A percentile compares a stretch with the other conserved stretches of the same genome.
Conservation (phyloP, 2,888 invertebrate species). For the Exocentrus adspersus region DNA sequence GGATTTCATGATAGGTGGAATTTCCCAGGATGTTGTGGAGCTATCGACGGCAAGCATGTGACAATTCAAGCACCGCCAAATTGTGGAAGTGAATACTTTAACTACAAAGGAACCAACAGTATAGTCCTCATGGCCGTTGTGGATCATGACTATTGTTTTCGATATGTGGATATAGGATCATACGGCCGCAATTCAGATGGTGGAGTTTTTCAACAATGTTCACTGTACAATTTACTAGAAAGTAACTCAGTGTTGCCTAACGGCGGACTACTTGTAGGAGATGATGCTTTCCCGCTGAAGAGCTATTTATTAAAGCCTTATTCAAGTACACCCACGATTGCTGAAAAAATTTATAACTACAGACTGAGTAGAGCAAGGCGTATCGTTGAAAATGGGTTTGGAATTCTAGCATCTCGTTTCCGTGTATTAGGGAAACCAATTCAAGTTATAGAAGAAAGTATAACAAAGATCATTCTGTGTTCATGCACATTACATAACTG, state of each 20-base stretch:
- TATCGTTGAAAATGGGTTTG: slow-evolving; percentile 18
- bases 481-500: too few relatives aligned
- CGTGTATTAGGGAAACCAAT: slow-evolving; percentile 25
- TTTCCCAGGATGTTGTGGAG: slow-evolving; percentile 41
- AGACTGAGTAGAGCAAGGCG: neutral
- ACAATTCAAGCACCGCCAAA: slow-evolving; percentile 37
- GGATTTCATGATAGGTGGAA: slow-evolving; percentile 31
- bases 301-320: slow-evolving; percentile 21
- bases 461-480: too few relatives aligned
- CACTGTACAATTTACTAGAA: slow-evolving; percentile 22
- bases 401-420: slow-evolving; percentile 20
- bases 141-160: slow-evolving; percentile 35
- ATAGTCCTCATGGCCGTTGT: slow-evolving; percentile 40
- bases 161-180: slow-evolving; percentile 28
- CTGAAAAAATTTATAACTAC: neutral
- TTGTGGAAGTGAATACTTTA: neutral
- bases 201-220: slow-evolving; percentile 31
- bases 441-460: too few relatives aligned
- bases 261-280: slow-evolving; percentile 5
- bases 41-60: slow-evolving; percentile 41
- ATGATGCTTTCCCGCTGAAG: slow-evolving; percentile 24
- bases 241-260: neutral
- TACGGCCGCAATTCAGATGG: slow-evolving; percentile 27
- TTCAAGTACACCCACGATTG: neutral
- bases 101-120: slow-evolving; percentile 20